Evolutionary conservation across 2,888 invertebrate genomes (phyloP), one percentile per base, ranked within the genome.

Genomic region (Diaphora mendica): DNA sequence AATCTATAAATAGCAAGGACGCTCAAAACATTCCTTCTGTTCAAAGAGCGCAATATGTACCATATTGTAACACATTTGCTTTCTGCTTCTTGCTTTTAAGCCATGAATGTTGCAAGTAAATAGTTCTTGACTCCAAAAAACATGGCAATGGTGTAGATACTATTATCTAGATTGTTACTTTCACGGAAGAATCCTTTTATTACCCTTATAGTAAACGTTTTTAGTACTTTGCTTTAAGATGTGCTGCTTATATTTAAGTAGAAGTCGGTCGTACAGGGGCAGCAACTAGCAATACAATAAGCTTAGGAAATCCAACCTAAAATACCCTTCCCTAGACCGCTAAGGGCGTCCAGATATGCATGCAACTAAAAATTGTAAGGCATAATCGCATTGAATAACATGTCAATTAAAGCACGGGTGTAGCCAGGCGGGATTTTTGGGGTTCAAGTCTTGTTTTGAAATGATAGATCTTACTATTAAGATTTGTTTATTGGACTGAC

Each of bases 321-420:
- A 4, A 26, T 59, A 26, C 3, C 55, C 55, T 55, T 8, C 55
- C 51, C 55, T 26, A n/a, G 55, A 55, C n/a, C 23, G n/a, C n/a
- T 8, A 55, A n/a, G 9, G 1, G 26, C 15, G 4, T 13, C 11
- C 26, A 0, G 55, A 3, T 26, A 59, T 59, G 26, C 26, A 13
- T 59, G 15, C 59, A 59, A 59, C 59, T 59, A 59, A 26, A 13
- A 7, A 62, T 17, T 62, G 17, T 62, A 62, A 62, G 30, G 30
- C 62, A 62, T 33, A 64, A 68, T 66, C 79, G 74, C 72, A 85
- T 83, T 78, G 79, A 83, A 83, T 73, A 74, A 71, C 68, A 39
- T 64, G 74, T 72, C 67, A 67, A n/a, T n/a, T n/a, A n/a, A 8
- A 68, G 72, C 13, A 71, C 39, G 39, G 11, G 39, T 39, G 39